Evolutionary conservation across 2,797 vertebrate genomes (phyloP).

Genomic region (Sebastiscus albofasciatus): DNA sequence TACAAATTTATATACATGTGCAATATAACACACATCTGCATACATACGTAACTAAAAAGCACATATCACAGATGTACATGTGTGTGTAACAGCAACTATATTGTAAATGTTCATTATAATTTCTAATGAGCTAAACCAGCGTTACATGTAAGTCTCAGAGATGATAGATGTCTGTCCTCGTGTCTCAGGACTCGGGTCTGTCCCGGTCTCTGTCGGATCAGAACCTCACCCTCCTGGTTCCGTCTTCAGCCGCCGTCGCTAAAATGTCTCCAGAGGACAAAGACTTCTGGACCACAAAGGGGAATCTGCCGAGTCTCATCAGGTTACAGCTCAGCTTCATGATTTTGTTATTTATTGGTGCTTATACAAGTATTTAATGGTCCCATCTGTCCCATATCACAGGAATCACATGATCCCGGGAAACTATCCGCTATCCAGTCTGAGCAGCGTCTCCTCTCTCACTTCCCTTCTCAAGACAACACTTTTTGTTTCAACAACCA

Average conservation of each 20-base stretch:
- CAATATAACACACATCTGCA: too few relatives aligned
- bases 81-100: background rate
- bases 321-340: slow-evolving; percentile 78
- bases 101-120: background rate
- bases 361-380: background rate
- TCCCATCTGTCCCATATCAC: slow-evolving; percentile 1
- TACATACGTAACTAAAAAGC: too few relatives aligned
- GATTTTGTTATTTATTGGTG: background rate
- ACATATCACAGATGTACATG: too few relatives aligned
- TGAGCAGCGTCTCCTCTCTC: slow-evolving; percentile 82
- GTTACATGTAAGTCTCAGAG: background rate
- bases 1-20: too few relatives aligned
- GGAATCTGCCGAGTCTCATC: slow-evolving; percentile 86
- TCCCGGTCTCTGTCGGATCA: slow-evolving; percentile 72
- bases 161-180: background rate
- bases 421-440: slow-evolving; percentile 74
- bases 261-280: slow-evolving; percentile 86
- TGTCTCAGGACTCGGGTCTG: slow-evolving; percentile 76
- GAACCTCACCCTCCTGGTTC: slow-evolving; percentile 91
- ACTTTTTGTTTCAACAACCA: slow-evolving; percentile 81
- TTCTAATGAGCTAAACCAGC: too few relatives aligned
- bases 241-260: slow-evolving; percentile 83
- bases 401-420: slow-evolving; percentile 89
- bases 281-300: slow-evolving; percentile 86
- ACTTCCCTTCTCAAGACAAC: slow-evolving; percentile 83